These are phyloP conservation scores for Orussus abietinus DNA, from an alignment of 1,140 invertebrate genomes.

Conservation along the genomic window DNA sequence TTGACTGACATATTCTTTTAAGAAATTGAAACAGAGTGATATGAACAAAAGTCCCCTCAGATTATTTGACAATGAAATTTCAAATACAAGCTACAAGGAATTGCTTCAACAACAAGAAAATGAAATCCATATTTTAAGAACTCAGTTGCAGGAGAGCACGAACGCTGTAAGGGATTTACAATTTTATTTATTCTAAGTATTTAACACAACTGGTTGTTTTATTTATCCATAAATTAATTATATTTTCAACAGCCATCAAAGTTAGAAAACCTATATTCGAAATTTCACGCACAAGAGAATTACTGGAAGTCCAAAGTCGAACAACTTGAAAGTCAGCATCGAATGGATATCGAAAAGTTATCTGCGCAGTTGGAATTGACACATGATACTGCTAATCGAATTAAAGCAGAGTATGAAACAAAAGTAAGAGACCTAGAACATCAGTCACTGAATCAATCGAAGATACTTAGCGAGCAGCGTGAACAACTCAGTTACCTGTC, in stretches of 20 bases:
- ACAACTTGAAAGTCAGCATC: slow-evolving; percentile 43
- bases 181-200: slow-evolving; percentile 18
- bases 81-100: slow-evolving; percentile 21
- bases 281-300: slow-evolving; percentile 45
- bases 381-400: slow-evolving; percentile 33
- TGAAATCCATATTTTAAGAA: slow-evolving; percentile 38
- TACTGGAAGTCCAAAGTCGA: slow-evolving; percentile 47
- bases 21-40: slow-evolving; percentile 15
- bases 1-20: no score
- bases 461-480: slow-evolving; percentile 36
- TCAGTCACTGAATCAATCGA: slow-evolving; percentile 35
- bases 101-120: slow-evolving; percentile 39
- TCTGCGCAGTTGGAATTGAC: slow-evolving; percentile 42
- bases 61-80: neutral
- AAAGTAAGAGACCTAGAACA: slow-evolving; percentile 44
- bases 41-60: slow-evolving; percentile 14
- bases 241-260: slow-evolving; percentile 32
- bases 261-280: slow-evolving; percentile 42
- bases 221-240: neutral
- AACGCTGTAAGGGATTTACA: no score
- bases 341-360: slow-evolving; percentile 40
- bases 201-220: no score
- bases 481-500: slow-evolving; percentile 42
- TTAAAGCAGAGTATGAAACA: slow-evolving; percentile 39
- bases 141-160: slow-evolving; percentile 32